phyloP scores from a whole-genome alignment of 1,140 invertebrate species.

The Calephelis virginiensis region DNA sequence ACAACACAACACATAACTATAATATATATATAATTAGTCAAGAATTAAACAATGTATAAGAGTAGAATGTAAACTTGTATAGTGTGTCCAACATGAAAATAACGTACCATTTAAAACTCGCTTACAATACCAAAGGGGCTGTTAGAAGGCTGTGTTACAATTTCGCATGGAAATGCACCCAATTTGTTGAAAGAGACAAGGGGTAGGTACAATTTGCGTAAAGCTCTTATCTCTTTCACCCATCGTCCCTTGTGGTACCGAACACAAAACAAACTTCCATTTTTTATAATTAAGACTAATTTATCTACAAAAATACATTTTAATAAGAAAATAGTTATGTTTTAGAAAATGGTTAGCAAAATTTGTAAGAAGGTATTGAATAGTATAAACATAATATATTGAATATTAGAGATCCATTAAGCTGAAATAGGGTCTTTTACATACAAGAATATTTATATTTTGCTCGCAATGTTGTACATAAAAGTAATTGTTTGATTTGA shows the following conservation, averaged over 20 bases:
- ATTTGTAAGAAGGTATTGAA: no score
- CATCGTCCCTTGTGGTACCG: slow-evolving; percentile 52
- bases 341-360: no score
- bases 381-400: no score
- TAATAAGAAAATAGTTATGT: no score
- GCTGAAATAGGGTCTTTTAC: no score
- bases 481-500: no score
- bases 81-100: slow-evolving; percentile 29
- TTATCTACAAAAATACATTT: no score
- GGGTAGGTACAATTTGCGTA: slow-evolving; percentile 65
- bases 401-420: no score
- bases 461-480: no score
- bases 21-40: not conserved
- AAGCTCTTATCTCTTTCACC: slow-evolving; percentile 59
- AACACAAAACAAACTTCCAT: slow-evolving; percentile 39
- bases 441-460: no score
- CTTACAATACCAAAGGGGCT: slow-evolving; percentile 33
- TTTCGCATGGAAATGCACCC: slow-evolving; percentile 66
- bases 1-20: no score
- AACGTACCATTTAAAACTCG: slow-evolving; percentile 31
- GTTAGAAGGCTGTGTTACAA: slow-evolving; percentile 49
- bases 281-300: not conserved
- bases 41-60: not conserved
- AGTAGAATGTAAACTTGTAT: slow-evolving; percentile 5
- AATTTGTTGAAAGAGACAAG: slow-evolving; percentile 61